phyloP scores from a whole-genome alignment of 2,113 vertebrate genomes.

The Tragelaphus scriptus region DNA sequence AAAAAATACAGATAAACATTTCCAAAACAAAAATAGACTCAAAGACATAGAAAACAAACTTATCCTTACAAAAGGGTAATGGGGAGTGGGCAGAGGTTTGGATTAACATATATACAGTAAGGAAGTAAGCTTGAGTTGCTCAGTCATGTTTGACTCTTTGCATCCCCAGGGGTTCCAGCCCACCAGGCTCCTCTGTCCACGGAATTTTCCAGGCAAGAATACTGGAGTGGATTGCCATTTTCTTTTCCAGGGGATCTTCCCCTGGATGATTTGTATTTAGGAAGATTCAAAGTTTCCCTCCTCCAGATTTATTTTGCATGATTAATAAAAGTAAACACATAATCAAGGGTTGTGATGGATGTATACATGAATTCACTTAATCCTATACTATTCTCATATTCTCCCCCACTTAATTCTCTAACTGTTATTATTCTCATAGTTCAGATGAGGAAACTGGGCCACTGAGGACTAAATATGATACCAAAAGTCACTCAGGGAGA shows the following conservation, averaged over 20 bases:
- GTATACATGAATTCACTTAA: not conserved
- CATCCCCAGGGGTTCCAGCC: not conserved
- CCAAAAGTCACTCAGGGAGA: not conserved
- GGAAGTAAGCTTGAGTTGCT: not conserved
- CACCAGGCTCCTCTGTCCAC: not conserved
- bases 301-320: not conserved
- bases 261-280: not conserved
- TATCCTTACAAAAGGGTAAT: not conserved
- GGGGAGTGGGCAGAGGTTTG: not conserved
- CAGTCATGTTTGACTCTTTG: not conserved
- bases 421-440: not conserved
- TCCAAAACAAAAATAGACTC: not conserved
- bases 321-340: not conserved
- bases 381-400: not conserved
- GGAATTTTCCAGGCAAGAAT: not conserved
- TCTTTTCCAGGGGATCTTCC: not conserved
- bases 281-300: not conserved
- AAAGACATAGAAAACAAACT: not conserved
- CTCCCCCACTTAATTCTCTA: not conserved
- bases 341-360: not conserved
- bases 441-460: not conserved
- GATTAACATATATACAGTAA: not conserved
- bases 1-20: not conserved
- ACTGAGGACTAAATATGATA: not conserved
- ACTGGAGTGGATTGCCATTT: not conserved